phyloP scores from a whole-genome alignment of 1,140 invertebrate genomes.

The Conus betulinus region DNA sequence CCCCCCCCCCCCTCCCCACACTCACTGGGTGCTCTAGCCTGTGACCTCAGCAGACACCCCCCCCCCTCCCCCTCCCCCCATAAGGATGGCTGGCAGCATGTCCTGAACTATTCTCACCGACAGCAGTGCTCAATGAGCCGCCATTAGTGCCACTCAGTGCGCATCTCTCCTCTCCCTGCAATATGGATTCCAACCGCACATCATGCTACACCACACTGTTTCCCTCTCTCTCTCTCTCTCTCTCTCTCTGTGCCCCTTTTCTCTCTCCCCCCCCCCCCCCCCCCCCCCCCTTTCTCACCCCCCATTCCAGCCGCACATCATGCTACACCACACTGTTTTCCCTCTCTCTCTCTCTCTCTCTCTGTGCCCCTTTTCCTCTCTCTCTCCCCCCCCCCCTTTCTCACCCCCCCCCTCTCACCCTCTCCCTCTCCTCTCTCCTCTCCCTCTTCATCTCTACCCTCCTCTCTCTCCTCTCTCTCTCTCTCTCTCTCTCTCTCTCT shows the following conservation, averaged over 20 bases:
- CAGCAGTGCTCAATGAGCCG: no score
- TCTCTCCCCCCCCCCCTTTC: background rate
- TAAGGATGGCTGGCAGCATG: no score
- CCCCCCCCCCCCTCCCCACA: no score
- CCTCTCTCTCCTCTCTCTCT: background rate
- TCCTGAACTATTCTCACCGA: no score
- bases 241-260: no score
- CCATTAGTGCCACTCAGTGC: no score
- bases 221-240: background rate
- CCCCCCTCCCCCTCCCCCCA: no score
- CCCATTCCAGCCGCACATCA: background rate
- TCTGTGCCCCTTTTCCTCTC: background rate
- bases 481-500: slow-evolving; percentile 3
- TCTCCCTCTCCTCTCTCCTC: background rate
- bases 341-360: background rate
- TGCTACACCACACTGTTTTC: background rate
- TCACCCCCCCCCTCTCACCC: background rate
- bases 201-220: background rate
- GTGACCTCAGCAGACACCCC: no score
- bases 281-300: background rate
- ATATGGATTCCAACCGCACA: no score
- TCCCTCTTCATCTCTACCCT: background rate
- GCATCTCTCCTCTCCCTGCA: no score
- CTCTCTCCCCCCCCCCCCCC: background rate
- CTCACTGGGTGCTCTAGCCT: no score